Base-by-base conservation (phyloP, 2,113 vertebrate species). In the Spea bombifrons region DNA sequence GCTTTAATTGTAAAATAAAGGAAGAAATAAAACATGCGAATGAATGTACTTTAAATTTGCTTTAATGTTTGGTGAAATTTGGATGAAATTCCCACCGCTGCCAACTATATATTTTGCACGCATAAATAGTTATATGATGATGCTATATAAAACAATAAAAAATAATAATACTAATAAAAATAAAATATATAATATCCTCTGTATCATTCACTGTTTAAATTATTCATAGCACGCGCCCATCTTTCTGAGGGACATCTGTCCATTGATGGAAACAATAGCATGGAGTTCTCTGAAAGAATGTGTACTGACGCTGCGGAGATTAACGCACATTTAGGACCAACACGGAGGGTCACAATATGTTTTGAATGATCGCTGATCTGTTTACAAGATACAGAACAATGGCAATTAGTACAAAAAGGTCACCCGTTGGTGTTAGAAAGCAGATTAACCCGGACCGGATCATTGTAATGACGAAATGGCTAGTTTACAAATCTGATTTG, bases 341-440 rank as follows among this genome's bases (percentile, higher is more conserved):
- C 16, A 75, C 57, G 64, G 59, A 73, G 55, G 13, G 12, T 8
- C 43, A 13, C 71, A 73, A 75, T 75, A 75, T 75, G 73, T 75
- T 49, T 47, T 65, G 63, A 63, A 75, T 52, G 30, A 30, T 30
- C 30, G 30, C 30, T 30, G 30, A 30, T 30, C 12, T 50, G 73
- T 64, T 4, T 49, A 66, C 73, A 75, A 75, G 61, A 66, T 45
- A 10, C 57, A 49, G 13, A 65, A 65, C 73, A 75, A 65, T 47
- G 73, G 59, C 50, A 64, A 75, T 75, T 30, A 30, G 30, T 30
- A 30, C 30, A 30, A 30, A 30, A 30, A 30, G 30, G 30, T 30
- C 30, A 30, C 30, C 30, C 30, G 30, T 30, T 30, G 30, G 30
- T 30, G 30, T 30, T 30, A 30, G 30, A 30, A 30, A 30, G 30